Conservation (phyloP, 2,113 vertebrate species). For the Miniopterus natalensis region DNA sequence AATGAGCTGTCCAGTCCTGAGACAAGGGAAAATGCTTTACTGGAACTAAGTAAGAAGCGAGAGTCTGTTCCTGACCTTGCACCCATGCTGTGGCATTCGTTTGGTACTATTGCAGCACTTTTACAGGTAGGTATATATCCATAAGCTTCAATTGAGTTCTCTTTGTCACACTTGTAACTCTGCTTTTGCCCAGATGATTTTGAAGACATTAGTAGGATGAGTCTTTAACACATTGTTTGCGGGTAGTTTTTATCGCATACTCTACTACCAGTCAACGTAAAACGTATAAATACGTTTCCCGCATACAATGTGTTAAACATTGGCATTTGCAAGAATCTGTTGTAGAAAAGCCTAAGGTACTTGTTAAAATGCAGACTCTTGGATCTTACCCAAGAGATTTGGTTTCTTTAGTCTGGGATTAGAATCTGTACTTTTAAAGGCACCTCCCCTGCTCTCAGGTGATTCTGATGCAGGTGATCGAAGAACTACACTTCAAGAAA, state of each 20-base stretch:
- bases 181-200: conserved; percentile 56
- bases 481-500: conserved; percentile 43
- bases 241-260: no score
- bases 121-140: conserved; percentile 91
- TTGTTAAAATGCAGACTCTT: conserved; percentile 53
- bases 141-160: not conserved
- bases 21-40: conserved; percentile 96
- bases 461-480: conserved; percentile 25
- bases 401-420: conserved; percentile 25
- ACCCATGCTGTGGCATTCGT: conserved; percentile 99
- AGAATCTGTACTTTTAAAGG: conserved; percentile 57
- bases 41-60: conserved; percentile 98
- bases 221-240: not conserved
- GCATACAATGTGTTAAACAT: not conserved
- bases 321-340: conserved; percentile 33
- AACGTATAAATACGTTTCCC: no score
- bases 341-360: conserved; percentile 24
- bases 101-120: conserved; percentile 97
- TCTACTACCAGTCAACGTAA: no score
- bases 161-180: not conserved
- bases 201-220: conserved; percentile 33
- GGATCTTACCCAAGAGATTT: conserved; percentile 3
- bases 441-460: not conserved
- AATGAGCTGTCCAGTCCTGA: conserved; percentile 98
- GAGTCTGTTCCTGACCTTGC: conserved; percentile 98